These are phyloP conservation scores for Bubo blakistoni DNA, from an alignment of 2,113 vertebrate genomes.

Conservation along the genomic window DNA sequence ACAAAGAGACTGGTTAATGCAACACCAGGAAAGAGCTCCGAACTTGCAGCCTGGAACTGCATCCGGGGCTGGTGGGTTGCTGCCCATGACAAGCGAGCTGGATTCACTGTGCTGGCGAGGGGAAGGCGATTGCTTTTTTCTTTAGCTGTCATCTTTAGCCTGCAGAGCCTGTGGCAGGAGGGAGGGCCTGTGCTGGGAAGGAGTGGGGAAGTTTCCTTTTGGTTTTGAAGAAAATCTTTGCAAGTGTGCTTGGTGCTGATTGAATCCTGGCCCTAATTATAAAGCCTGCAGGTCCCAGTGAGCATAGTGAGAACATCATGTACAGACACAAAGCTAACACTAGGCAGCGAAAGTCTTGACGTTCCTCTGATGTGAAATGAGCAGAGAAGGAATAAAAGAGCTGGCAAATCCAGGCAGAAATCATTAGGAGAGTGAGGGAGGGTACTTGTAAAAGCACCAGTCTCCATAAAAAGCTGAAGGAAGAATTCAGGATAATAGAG, in stretches of 20 bases:
- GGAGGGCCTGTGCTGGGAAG: not conserved
- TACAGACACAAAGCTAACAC: slow-evolving; percentile 41
- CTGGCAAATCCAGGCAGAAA: slow-evolving; percentile 12
- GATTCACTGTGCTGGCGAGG: not conserved
- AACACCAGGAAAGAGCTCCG: not conserved
- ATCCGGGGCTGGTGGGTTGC: not conserved
- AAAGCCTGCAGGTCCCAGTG: not conserved
- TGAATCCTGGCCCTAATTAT: slow-evolving; percentile 22
- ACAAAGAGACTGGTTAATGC: not conserved
- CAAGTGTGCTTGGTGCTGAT: not conserved
- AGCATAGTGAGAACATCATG: slow-evolving; percentile 8
- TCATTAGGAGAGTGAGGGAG: not conserved
- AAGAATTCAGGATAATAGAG: not conserved
- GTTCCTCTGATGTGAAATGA: slow-evolving; percentile 34
- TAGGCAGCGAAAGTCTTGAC: not conserved
- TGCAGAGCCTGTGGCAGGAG: not conserved
- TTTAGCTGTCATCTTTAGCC: not conserved
- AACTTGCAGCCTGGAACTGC: not conserved
- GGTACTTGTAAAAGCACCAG: not conserved
- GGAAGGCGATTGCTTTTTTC: not conserved
- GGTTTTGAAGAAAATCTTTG: not conserved
- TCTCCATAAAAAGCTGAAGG: not conserved
- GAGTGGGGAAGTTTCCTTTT: not conserved
- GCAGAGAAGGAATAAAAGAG: not conserved
- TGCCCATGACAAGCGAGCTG: not conserved